A percentile compares a stretch with the other conserved stretches of the same genome.
These are phyloP conservation scores for Hydrophis major DNA, from an alignment of 2,797 vertebrate genomes.

Conservation along the genomic window DNA sequence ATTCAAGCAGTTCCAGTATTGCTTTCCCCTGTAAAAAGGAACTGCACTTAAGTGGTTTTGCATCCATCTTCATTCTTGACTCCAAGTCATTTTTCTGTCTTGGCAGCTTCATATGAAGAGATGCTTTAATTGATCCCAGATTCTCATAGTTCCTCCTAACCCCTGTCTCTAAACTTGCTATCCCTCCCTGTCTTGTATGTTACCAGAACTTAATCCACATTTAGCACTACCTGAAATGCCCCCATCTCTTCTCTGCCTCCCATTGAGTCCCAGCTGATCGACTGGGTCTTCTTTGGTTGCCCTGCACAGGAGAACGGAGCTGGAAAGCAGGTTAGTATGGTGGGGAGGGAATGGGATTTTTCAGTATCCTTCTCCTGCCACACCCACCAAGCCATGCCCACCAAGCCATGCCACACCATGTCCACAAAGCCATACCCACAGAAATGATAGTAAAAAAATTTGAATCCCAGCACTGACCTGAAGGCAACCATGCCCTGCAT, in stretches of 20 bases:
- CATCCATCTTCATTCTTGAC: neutral
- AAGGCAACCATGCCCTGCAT: neutral
- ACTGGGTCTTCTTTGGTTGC: no score
- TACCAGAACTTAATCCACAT: neutral
- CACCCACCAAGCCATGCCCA: no score
- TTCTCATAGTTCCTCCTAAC: neutral
- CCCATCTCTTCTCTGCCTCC: no score
- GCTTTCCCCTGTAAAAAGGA: neutral
- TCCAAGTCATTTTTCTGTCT: neutral
- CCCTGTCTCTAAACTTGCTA: neutral
- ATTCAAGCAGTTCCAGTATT: neutral
- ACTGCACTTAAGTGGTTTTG: neutral
- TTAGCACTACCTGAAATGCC: neutral
- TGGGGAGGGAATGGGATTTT: no score
- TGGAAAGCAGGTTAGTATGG: no score
- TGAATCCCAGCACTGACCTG: no score
- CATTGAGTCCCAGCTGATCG: no score
- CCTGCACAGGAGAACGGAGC: no score
- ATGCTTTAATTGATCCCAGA: neutral
- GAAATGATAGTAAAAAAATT: no score
- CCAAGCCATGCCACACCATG: no score
- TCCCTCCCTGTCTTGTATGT: neutral
- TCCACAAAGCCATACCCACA: no score
- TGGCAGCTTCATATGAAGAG: neutral
- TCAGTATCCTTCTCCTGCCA: no score